phyloP scores from a whole-genome alignment of 2,888 invertebrate genomes.

The Lumbricus terrestris region DNA sequence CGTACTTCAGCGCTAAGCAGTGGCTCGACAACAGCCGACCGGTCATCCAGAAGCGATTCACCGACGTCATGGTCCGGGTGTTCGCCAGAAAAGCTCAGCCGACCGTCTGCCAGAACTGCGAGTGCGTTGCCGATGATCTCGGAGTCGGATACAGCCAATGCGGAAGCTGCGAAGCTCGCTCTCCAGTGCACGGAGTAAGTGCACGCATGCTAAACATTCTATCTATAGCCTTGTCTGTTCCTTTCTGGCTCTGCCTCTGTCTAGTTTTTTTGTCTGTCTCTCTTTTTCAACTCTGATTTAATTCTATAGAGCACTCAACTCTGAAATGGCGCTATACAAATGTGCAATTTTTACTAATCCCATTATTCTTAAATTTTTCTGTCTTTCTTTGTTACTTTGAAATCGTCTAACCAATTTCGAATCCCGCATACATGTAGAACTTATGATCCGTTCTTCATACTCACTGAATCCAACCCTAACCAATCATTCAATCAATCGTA shows the following conservation, averaged over 20 bases:
- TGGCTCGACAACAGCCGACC: slow-evolving; percentile 38
- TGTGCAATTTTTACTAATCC: not conserved
- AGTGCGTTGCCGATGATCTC: slow-evolving; percentile 58
- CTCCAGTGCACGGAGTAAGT: not conserved
- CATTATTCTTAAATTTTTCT: not conserved
- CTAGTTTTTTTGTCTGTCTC: no score
- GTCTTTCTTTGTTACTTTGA: not conserved
- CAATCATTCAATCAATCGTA: no score
- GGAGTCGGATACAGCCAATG: slow-evolving; percentile 59
- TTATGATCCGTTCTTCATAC: no score
- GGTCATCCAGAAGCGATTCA: slow-evolving; percentile 51
- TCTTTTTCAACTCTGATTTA: not conserved
- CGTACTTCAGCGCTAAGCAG: slow-evolving; percentile 67
- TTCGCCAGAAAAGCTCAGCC: slow-evolving; percentile 52
- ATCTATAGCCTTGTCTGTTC: not conserved
- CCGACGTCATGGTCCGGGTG: slow-evolving; percentile 55
- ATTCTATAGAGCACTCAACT: no score
- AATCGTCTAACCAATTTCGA: no score
- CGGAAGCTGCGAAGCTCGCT: slow-evolving; percentile 41
- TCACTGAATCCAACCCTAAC: not conserved
- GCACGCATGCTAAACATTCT: not conserved
- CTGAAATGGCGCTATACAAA: not conserved
- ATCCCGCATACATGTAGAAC: no score
- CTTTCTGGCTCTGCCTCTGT: no score
- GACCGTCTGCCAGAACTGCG: slow-evolving; percentile 60